These are phyloP conservation scores for Pseudococcus viburni DNA, from an alignment of 2,888 invertebrate species.

Conservation along the genomic window DNA sequence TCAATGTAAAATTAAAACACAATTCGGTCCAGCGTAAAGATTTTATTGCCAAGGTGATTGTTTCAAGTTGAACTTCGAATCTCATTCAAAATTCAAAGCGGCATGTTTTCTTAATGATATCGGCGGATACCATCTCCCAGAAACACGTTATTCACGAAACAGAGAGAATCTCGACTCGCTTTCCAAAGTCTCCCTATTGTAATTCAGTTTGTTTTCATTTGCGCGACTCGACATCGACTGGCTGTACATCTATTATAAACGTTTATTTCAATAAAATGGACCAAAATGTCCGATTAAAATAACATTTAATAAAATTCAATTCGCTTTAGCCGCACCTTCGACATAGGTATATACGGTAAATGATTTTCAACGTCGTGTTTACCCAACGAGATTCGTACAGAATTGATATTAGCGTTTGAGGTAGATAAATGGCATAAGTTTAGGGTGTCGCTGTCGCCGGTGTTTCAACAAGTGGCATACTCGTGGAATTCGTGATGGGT, in stretches of 20 bases:
- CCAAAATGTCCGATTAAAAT: constrained; percentile 48
- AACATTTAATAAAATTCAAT: constrained; percentile 52
- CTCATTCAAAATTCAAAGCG: constrained; percentile 51
- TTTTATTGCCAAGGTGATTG: constrained; percentile 50
- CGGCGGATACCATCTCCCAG: constrained; percentile 22
- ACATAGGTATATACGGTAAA: background rate
- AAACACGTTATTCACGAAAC: constrained; percentile 27
- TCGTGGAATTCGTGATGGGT: background rate
- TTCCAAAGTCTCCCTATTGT: constrained; percentile 13
- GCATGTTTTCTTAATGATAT: constrained; percentile 56
- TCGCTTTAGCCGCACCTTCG: constrained; percentile 23
- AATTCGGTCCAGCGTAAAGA: constrained; percentile 12
- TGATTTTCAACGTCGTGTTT: constrained; percentile 1
- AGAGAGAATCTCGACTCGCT: background rate
- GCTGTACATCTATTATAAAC: background rate
- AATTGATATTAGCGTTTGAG: constrained; percentile 24
- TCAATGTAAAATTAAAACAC: constrained; percentile 45
- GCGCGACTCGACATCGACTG: background rate
- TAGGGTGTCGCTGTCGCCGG: background rate
- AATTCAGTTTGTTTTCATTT: constrained; percentile 56
- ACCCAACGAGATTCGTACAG: constrained; percentile 16
- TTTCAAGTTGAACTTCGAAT: constrained; percentile 39
- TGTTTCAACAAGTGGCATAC: constrained; percentile 4
- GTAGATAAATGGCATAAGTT: constrained; percentile 21
- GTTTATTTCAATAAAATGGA: constrained; percentile 29